A percentile compares a stretch with the other conserved stretches of the same genome.
Evolutionary conservation across 1,140 invertebrate genomes (phyloP).

Genomic region (Sycophaga agraensis): DNA sequence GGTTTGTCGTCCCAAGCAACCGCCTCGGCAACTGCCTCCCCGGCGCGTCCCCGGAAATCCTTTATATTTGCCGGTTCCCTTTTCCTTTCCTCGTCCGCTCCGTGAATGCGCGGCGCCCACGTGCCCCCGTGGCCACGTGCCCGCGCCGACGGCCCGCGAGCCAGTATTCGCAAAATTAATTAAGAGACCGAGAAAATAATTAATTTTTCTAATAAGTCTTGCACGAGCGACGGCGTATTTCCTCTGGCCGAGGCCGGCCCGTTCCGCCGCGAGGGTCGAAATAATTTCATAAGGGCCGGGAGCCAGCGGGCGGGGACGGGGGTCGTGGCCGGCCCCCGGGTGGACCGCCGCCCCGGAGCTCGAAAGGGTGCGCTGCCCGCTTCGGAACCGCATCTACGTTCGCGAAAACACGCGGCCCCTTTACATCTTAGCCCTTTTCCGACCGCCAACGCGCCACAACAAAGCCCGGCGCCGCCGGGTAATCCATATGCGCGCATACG

Average conservation of each 20-base stretch:
- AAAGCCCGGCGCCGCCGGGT: conserved; percentile 13
- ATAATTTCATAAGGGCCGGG: conserved; percentile 52
- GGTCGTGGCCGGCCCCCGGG: not conserved
- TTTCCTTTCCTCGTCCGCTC: not conserved
- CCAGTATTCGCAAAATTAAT: conserved; percentile 58
- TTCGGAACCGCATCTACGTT: conserved; percentile 55
- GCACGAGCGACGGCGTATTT: conserved; percentile 29
- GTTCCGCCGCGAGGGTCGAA: conserved; percentile 42
- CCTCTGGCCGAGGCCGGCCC: conserved; percentile 16
- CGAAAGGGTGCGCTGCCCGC: conserved; percentile 34
- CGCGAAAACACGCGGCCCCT: conserved; percentile 44
- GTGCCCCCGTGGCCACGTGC: not conserved
- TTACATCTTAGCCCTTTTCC: conserved; percentile 22
- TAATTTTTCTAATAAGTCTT: conserved; percentile 60
- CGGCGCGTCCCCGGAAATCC: conserved; percentile 8
- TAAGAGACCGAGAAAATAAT: conserved; percentile 57
- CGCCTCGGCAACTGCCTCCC: not conserved
- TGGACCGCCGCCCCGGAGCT: too few relatives aligned
- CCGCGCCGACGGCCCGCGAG: conserved; percentile 18
- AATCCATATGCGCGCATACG: not conserved
- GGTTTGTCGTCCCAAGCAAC: not conserved
- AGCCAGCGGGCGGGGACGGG: not conserved
- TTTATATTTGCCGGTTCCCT: conserved; percentile 5
- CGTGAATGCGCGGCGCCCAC: too few relatives aligned
- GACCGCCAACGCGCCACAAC: conserved; percentile 15